These are phyloP conservation scores for Ricordea florida DNA, from an alignment of 92 coral and sea anemone species.

Conservation along the genomic window DNA sequence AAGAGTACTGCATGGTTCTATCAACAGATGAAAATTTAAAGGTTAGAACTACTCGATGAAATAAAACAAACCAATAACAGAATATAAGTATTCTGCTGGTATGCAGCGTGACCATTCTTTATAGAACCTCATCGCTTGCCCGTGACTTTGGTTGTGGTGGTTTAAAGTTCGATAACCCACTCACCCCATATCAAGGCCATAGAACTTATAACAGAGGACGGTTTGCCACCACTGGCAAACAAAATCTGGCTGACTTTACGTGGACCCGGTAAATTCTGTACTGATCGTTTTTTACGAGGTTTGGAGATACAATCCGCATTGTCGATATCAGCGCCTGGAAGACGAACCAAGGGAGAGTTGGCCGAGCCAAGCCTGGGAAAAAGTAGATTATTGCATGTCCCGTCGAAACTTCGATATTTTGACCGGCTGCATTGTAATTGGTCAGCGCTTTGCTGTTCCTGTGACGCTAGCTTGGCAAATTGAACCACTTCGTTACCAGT, in stretches of 20 bases:
- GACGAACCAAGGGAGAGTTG: constrained; percentile 21
- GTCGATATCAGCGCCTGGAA: constrained; percentile 41
- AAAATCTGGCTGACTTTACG: constrained; percentile 16
- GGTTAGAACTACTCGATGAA: no score
- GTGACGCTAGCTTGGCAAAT: no score
- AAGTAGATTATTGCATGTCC: constrained; percentile 36
- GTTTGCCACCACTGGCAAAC: not conserved
- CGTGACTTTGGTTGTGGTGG: constrained; percentile 11
- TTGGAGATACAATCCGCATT: constrained; percentile 36
- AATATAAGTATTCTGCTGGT: no score
- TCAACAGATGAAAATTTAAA: no score
- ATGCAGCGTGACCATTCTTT: no score
- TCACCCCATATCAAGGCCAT: constrained; percentile 61
- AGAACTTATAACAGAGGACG: not conserved
- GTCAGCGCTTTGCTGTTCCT: no score
- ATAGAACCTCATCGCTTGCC: not conserved
- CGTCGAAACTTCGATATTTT: constrained; percentile 30
- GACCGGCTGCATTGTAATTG: not conserved
- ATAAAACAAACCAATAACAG: no score
- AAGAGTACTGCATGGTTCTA: no score
- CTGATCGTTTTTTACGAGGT: constrained; percentile 15
- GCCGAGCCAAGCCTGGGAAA: constrained; percentile 26
- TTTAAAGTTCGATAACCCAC: no score
- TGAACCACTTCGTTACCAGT: no score
- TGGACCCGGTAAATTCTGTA: constrained; percentile 22